Percentiles rank a stretch among this genome's conserved stretches.
Conservation (phyloP, 2,797 vertebrate genomes). For the Bovichtus variegatus region DNA sequence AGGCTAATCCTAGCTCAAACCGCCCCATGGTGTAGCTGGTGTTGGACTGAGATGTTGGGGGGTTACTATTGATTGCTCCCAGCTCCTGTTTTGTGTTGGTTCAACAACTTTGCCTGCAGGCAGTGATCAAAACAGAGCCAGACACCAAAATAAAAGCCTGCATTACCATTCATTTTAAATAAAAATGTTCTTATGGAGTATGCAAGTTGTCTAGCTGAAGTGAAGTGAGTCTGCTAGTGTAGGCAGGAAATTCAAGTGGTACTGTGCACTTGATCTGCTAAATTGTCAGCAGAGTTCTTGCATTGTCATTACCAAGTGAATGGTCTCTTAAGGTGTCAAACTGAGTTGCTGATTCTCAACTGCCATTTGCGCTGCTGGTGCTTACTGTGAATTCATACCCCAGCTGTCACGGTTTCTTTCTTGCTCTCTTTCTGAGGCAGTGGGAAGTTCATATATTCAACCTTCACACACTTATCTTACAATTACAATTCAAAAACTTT, state of each 20-base stretch:
- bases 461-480: conserved; percentile 6
- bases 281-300: neutral
- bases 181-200: neutral
- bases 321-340: conserved; percentile 4
- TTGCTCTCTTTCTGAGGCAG: conserved; percentile 10
- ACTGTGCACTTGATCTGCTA: conserved; percentile 1
- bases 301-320: neutral
- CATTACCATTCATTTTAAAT: conserved; percentile 8
- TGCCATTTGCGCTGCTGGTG: neutral
- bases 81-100: conserved; percentile 12
- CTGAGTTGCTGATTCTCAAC: neutral
- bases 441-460: neutral
- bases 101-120: conserved; percentile 7
- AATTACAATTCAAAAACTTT: conserved; percentile 34
- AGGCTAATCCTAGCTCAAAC: conserved; percentile 11
- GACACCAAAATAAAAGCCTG: neutral
- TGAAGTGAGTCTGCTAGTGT: neutral
- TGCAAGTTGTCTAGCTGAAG: neutral
- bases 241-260: neutral
- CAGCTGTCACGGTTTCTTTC: neutral
- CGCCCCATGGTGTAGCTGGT: neutral
- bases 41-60: neutral
- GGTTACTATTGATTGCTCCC: conserved; percentile 4
- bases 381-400: neutral
- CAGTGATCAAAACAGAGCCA: neutral